Evolutionary conservation across 2,113 vertebrate species (phyloP).

Genomic region (Chamaea fasciata): DNA sequence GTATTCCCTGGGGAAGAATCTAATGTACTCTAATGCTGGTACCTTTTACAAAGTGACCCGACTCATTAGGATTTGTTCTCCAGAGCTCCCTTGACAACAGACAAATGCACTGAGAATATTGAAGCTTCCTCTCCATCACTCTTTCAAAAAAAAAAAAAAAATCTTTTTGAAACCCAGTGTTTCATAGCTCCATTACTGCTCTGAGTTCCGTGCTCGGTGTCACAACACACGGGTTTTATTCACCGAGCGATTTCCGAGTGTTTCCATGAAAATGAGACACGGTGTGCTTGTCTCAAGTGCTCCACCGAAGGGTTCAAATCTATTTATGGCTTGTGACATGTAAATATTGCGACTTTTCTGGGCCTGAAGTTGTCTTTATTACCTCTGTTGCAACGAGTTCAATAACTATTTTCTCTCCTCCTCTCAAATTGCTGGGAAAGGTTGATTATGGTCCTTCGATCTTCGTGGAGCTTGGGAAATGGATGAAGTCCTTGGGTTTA

Average conservation of each 20-base stretch:
- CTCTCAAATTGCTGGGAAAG: not conserved
- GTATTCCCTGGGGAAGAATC: constrained; percentile 40
- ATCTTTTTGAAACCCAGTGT: not conserved
- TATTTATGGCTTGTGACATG: not conserved
- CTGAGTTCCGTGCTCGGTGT: not conserved
- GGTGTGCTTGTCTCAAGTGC: not conserved
- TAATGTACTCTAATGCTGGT: constrained; percentile 46
- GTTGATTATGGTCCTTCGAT: not conserved
- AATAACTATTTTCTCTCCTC: not conserved
- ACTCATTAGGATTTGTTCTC: constrained; percentile 47
- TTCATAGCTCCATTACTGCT: not conserved
- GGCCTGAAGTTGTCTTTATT: not conserved
- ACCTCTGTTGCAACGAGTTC: not conserved
- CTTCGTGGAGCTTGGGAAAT: not conserved
- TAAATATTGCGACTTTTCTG: not conserved
- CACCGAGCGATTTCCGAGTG: not conserved
- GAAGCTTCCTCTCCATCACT: constrained; percentile 18
- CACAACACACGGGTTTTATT: not conserved
- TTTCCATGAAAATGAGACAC: not conserved
- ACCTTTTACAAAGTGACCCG: constrained; percentile 57
- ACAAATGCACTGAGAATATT: constrained; percentile 35
- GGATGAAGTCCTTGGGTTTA: not conserved
- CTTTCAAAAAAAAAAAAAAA: not conserved
- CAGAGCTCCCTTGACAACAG: not conserved
- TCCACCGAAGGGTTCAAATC: not conserved